Base-by-base conservation (phyloP, 2,888 invertebrate genomes). In the Eupsilia transversa region DNA sequence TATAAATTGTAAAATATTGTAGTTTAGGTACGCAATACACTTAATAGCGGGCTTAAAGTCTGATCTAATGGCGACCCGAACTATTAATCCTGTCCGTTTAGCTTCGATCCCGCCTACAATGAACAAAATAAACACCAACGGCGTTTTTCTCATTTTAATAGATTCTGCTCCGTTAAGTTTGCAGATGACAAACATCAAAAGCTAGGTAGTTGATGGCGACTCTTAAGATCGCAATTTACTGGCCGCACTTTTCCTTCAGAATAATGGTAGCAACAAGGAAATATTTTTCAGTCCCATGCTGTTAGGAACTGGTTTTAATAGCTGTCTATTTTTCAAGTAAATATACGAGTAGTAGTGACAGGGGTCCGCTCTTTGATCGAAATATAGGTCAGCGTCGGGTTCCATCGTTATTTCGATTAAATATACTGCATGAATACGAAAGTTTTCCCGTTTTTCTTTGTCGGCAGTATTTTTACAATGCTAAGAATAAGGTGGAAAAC, bases 341-440 rank as follows among this genome's bases (percentile, higher is more conserved):
- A 83, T 82, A 84, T 82, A 79, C 77, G 77, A 82, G 46, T 76
- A 73, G 61, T 79, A 68, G 66, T 85, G 80, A 85, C 80, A 78
- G 76, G 69, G 78, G 84, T 80, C 65, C 68, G 75, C 67, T 76
- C 79, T 76, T 83, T 83, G 84, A 88, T 84, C 84, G 80, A 83
- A 87, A 88, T 85, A 60, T 86, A 76, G 86, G 90, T 85, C 85
- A 87, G 64, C 83, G 79, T 76, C 46, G 77, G 80, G 76, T 72
- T 77, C 79, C 81, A 76, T 84, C 82, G 80, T 68, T 73, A 79
- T 81, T 83, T 83, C 80, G 75, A 83, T 84, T 85, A 80, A 78
- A 70, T 69, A 81, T 81, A 74, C 77, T 74, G 57, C 73, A 66
- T 63, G 49, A 81, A 74, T 77, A 67, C 56, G 60, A 74, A 52